Evolutionary conservation across 2,113 vertebrate genomes (phyloP), one percentile per base, ranked within the genome.

Genomic region (Talpa occidentalis): DNA sequence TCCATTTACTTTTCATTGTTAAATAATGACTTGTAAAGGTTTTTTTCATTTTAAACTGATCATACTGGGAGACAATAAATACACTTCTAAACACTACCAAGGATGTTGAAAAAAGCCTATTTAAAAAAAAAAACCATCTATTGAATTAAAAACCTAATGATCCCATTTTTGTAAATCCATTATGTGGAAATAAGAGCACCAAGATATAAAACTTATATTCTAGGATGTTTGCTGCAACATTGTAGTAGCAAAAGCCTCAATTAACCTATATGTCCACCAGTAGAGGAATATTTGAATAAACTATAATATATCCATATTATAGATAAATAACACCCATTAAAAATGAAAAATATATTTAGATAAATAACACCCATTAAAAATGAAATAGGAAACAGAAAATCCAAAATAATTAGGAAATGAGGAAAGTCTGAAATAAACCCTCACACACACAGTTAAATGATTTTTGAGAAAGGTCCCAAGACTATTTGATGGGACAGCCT

Each of bases 31-130:
- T 67, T 60, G 59, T 66, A 91, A 91, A 92, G 28, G 10, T 62
- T 17, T 85, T 19, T 89, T 86, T 28, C 52, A 84, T 87, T 92
- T 94, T 95, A 79, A 96, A 92, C 49, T 66, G 32, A 80, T 85
- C 37, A 52, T 44, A 88, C 26, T 44, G 93, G 72, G 40, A 72
- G 95, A 90, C 3, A 74, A 40, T 62, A 86, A 94, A 88, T 80
- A 54, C 22, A 59, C 52, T 94, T 64, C 52, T 88, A 91, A 88
- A 72, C 73, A 62, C 32, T 94, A 92, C 6, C 26, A 94, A 92
- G 1, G 22, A 88, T 72, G 28, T 42, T 4, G 40, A 67, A 30
- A 93, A 96, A 94, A 17, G 94, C 67, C 80, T 52, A 40, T 88
- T 52, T 14, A 21, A 59, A 86, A 93, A 85, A 87, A 83, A 14